Evolutionary conservation across 2,888 invertebrate species (phyloP).

Genomic region (Icerya purchasi): DNA sequence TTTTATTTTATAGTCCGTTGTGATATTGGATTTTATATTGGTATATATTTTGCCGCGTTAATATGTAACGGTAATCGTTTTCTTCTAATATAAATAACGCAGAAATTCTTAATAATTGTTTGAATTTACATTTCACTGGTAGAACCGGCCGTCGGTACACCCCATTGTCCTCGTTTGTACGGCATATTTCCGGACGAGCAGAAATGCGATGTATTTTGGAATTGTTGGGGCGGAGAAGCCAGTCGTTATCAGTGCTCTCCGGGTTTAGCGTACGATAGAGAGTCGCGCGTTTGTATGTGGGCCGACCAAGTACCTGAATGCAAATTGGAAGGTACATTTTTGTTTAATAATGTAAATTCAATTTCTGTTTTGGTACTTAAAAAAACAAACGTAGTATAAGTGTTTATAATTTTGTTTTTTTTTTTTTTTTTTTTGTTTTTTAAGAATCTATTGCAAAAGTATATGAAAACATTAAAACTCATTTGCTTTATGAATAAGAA

Average conservation of each 20-base stretch:
- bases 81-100: too few relatives aligned
- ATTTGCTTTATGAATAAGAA: too few relatives aligned
- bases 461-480: too few relatives aligned
- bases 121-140: slow-evolving; percentile 17
- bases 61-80: too few relatives aligned
- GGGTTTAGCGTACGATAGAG: slow-evolving; percentile 80
- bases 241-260: slow-evolving; percentile 87
- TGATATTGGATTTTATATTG: too few relatives aligned
- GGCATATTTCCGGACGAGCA: slow-evolving; percentile 76
- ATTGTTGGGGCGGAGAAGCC: slow-evolving; percentile 89
- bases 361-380: too few relatives aligned
- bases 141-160: slow-evolving; percentile 66
- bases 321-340: slow-evolving; percentile 53
- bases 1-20: too few relatives aligned
- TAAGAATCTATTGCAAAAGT: too few relatives aligned
- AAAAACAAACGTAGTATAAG: too few relatives aligned
- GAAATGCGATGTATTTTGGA: slow-evolving; percentile 88
- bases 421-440: too few relatives aligned
- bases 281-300: slow-evolving; percentile 89
- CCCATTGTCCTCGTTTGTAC: slow-evolving; percentile 68
- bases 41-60: too few relatives aligned
- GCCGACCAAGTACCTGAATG: slow-evolving; percentile 86
- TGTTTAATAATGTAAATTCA: not conserved
- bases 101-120: not conserved
- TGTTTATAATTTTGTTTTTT: too few relatives aligned